phyloP scores from a whole-genome alignment of 2,113 vertebrate genomes.

The Origma solitaria region DNA sequence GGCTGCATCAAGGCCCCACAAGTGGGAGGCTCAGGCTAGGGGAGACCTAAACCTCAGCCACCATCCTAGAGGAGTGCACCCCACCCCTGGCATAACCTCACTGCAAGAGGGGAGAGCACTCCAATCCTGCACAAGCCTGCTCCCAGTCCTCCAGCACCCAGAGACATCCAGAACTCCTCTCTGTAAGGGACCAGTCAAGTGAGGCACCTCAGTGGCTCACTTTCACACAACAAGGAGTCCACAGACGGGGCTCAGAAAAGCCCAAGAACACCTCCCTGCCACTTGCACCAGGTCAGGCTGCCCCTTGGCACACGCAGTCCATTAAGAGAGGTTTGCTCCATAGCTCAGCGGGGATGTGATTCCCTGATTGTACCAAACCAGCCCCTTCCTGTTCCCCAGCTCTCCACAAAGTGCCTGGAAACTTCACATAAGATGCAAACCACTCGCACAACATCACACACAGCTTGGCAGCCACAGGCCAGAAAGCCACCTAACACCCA shows the following conservation, averaged over 20 bases:
- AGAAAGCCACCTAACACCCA: background rate
- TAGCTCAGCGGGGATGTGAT: rapidly evolving
- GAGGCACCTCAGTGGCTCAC: background rate
- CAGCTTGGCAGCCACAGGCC: background rate
- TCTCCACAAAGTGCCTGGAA: background rate
- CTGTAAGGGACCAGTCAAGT: background rate
- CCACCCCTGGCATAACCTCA: background rate
- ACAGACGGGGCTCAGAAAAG: rapidly evolving
- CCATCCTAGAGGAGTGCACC: rapidly evolving
- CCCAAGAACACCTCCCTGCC: background rate
- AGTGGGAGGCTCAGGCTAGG: background rate
- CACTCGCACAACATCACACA: background rate
- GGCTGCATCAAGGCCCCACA: background rate
- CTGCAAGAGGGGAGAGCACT: background rate
- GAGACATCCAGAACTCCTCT: background rate
- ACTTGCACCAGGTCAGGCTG: background rate
- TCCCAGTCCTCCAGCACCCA: background rate
- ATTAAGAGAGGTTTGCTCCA: background rate
- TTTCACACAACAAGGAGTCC: background rate
- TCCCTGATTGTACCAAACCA: background rate
- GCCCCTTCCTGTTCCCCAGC: background rate
- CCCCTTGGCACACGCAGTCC: background rate
- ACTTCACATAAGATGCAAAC: background rate
- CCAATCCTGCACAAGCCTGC: background rate
- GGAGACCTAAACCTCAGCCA: background rate